Conservation (phyloP, 2,113 vertebrate species). For the Taurulus bubalis region DNA sequence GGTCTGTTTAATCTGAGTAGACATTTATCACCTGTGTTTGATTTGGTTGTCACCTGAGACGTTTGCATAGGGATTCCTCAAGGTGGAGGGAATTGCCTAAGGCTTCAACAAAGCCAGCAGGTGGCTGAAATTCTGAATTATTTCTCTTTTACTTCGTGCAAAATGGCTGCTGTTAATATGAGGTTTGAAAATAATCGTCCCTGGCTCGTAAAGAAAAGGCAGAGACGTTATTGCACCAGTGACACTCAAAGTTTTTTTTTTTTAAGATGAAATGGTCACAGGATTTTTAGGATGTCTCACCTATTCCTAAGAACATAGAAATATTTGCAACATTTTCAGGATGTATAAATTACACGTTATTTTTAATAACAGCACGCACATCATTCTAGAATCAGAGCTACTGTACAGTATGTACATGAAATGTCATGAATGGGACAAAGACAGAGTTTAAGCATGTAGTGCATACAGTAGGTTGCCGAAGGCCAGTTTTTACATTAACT, state of each 20-base stretch:
- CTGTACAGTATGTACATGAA: neutral
- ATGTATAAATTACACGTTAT: neutral
- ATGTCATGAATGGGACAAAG: neutral
- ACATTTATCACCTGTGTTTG: slow-evolving; percentile 77
- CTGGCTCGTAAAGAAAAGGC: slow-evolving; percentile 10
- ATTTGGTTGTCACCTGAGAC: slow-evolving; percentile 63
- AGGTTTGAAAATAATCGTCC: neutral
- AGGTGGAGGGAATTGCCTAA: slow-evolving; percentile 47
- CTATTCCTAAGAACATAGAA: neutral
- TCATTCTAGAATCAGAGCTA: neutral
- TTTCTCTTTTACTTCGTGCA: slow-evolving; percentile 35
- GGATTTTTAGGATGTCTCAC: neutral
- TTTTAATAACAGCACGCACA: neutral
- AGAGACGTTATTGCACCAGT: neutral
- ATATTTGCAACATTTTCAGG: too few relatives aligned
- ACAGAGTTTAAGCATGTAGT: neutral
- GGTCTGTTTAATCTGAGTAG: slow-evolving; percentile 69
- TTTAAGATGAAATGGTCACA: slow-evolving; percentile 7
- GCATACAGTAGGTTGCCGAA: neutral
- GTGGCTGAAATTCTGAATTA: slow-evolving; percentile 39
- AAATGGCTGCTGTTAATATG: slow-evolving; percentile 35
- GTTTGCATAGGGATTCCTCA: slow-evolving; percentile 46
- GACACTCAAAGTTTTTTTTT: neutral
- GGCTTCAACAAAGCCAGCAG: slow-evolving; percentile 43
- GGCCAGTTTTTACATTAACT: neutral